phyloP scores from a whole-genome alignment of 1,140 invertebrate genomes.

The Tigriopus japonicus region DNA sequence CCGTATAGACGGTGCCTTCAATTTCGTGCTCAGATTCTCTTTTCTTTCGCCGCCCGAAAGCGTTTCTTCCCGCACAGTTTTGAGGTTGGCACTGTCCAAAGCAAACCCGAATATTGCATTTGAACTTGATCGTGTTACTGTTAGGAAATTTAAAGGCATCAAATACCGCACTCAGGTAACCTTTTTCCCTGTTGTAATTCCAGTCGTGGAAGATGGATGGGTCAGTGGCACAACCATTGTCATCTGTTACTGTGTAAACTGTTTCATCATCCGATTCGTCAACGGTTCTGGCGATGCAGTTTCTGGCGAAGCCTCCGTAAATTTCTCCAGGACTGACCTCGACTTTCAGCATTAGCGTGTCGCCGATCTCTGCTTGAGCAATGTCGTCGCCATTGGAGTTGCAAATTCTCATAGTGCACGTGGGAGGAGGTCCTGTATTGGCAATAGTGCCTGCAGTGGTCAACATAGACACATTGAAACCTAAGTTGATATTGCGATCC shows the following conservation, averaged over 20 bases:
- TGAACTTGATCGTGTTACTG: conserved; percentile 82
- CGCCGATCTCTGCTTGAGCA: conserved; percentile 73
- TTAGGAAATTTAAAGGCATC: conserved; percentile 91
- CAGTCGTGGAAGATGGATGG: conserved; percentile 70
- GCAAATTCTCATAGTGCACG: conserved; percentile 76
- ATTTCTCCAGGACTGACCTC: conserved; percentile 36
- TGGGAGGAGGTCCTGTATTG: conserved; percentile 79
- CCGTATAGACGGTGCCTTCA: conserved; percentile 38
- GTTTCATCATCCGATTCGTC: conserved; percentile 64
- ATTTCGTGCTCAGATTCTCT: conserved; percentile 29
- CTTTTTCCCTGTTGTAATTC: conserved; percentile 62
- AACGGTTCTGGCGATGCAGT: conserved; percentile 77
- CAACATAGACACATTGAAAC: conserved; percentile 85
- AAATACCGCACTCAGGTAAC: conserved; percentile 61
- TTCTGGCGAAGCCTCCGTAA: conserved; percentile 79
- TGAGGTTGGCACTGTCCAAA: conserved; percentile 87
- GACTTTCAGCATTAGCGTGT: conserved; percentile 64
- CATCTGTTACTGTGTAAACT: conserved; percentile 78
- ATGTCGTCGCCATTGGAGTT: conserved; percentile 68
- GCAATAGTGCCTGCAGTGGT: conserved; percentile 85
- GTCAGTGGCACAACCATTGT: conserved; percentile 80
- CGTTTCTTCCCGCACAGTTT: conserved; percentile 73
- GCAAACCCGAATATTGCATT: conserved; percentile 84
- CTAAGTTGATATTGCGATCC: conserved; percentile 75
- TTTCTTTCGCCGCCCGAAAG: conserved; percentile 56